Evolutionary conservation across 2,113 vertebrate species (phyloP).

Genomic region (Prunella fulvescens): DNA sequence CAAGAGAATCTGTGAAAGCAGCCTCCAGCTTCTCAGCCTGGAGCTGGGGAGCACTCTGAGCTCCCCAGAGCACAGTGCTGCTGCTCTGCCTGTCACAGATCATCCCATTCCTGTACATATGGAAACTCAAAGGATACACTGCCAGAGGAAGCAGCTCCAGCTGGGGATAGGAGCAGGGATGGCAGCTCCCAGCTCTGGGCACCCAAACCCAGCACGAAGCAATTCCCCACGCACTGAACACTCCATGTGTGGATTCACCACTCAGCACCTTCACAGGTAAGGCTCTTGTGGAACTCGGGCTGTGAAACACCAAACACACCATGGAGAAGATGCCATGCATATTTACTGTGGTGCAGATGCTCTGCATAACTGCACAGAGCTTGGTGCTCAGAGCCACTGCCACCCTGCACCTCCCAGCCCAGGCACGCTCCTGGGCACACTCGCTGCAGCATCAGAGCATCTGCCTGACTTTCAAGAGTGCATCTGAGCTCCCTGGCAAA

Average conservation of each 20-base stretch:
- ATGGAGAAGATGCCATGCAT: not conserved
- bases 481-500: not conserved
- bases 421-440: not conserved
- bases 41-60: not conserved
- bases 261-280: fast-evolving
- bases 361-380: fast-evolving
- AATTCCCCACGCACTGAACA: not conserved
- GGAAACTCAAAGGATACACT: not conserved
- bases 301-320: not conserved
- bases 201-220: not conserved
- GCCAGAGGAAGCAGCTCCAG: not conserved
- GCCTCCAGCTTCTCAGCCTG: fast-evolving
- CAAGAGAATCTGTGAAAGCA: not conserved
- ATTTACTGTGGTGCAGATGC: not conserved
- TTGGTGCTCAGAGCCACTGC: not conserved
- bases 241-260: fast-evolving
- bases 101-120: not conserved
- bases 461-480: not conserved
- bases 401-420: not conserved
- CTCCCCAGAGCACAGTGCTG: not conserved
- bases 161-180: not conserved
- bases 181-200: not conserved
- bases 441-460: not conserved
- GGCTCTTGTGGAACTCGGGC: not conserved
- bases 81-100: not conserved